Evolutionary conservation across 64 coral and sea anemone genomes (phyloP).

Genomic region (Montipora capricornis): DNA sequence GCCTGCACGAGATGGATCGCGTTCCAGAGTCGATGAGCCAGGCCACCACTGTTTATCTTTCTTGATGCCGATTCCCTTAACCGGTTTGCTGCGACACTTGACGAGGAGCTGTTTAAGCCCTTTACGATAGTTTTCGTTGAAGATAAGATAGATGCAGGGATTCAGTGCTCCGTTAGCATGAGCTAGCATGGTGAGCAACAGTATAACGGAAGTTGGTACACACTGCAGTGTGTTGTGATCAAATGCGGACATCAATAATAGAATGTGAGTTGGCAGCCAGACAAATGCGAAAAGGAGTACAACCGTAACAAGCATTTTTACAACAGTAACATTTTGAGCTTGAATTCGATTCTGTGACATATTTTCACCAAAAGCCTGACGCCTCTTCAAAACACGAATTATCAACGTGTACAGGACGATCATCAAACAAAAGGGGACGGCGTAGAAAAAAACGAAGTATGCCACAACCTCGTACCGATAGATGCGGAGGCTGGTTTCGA

Average conservation of each 20-base stretch:
- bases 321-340: constrained; percentile 53
- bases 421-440: constrained; percentile 62
- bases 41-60: constrained; percentile 34
- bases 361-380: constrained; percentile 74
- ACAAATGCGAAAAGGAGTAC: constrained; percentile 79
- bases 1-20: constrained; percentile 22
- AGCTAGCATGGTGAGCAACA: constrained; percentile 26
- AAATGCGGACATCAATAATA: constrained; percentile 24
- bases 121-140: constrained; percentile 68
- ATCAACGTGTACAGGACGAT: constrained; percentile 66
- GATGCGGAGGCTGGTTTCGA: background rate
- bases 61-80: background rate
- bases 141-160: constrained; percentile 83
- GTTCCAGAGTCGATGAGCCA: constrained; percentile 26
- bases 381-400: constrained; percentile 67
- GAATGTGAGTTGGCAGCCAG: constrained; percentile 75
- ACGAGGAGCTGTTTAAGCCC: background rate
- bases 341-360: constrained; percentile 45
- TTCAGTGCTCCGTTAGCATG: constrained; percentile 86
- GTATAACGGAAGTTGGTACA: background rate
- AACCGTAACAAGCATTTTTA: constrained; percentile 82
- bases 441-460: constrained; percentile 53
- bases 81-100: background rate
- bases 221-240: background rate
- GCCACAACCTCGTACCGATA: constrained; percentile 34